A percentile compares a stretch with the other conserved stretches of the same genome.
phyloP scores from a whole-genome alignment of 2,888 invertebrate species.

The Tineola bisselliella region DNA sequence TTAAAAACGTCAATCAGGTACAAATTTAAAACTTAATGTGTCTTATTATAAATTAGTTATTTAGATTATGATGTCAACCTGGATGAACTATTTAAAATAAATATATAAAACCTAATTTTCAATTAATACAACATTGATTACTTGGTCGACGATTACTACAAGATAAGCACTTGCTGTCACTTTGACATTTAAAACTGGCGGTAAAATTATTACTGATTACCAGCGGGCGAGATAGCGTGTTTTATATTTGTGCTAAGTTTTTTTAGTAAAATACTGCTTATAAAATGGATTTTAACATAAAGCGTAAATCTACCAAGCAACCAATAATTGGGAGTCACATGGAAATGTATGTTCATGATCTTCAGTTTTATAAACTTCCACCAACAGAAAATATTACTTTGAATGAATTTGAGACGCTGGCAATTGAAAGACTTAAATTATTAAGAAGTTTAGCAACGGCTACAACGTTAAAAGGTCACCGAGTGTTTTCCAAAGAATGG shows the following conservation, averaged over 20 bases:
- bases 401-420: slow-evolving; percentile 87
- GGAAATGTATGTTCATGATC: slow-evolving; percentile 75
- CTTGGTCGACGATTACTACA: not conserved
- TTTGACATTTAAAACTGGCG: not conserved
- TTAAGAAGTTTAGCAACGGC: slow-evolving; percentile 81
- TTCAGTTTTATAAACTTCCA: slow-evolving; percentile 81
- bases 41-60: too few relatives aligned
- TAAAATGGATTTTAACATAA: slow-evolving; percentile 54
- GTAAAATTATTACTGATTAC: not conserved
- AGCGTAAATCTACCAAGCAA: slow-evolving; percentile 46
- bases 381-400: slow-evolving; percentile 79
- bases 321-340: slow-evolving; percentile 46
- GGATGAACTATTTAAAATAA: too few relatives aligned
- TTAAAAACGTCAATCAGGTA: too few relatives aligned
- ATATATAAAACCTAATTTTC: too few relatives aligned
- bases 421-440: slow-evolving; percentile 83
- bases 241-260: too few relatives aligned
- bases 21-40: too few relatives aligned
- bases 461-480: slow-evolving; percentile 69
- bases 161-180: not conserved
- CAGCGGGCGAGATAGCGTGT: too few relatives aligned
- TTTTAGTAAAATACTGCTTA: not conserved
- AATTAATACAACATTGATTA: not conserved
- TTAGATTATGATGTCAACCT: too few relatives aligned
- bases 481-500: slow-evolving; percentile 74